Percentiles rank a stretch among this genome's conserved stretches.
phyloP scores from a whole-genome alignment of 2,113 vertebrate genomes.

The Trichomycterus rosablanca region DNA sequence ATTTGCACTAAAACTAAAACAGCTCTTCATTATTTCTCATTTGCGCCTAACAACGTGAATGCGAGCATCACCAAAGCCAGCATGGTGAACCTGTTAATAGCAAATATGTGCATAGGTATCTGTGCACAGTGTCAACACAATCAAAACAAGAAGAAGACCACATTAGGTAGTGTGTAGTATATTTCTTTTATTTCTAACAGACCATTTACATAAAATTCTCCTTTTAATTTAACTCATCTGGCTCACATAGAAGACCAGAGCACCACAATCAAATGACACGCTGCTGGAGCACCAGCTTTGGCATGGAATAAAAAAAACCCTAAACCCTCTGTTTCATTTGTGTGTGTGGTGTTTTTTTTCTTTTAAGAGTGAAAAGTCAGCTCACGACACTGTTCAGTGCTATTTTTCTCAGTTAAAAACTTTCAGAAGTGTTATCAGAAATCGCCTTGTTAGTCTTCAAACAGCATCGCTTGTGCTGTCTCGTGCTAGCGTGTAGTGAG shows the following conservation, averaged over 20 bases:
- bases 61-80: background rate
- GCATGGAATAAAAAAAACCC: constrained; percentile 67
- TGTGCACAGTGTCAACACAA: background rate
- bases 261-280: constrained; percentile 62
- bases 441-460: constrained; percentile 59
- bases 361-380: constrained; percentile 67
- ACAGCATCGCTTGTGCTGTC: constrained; percentile 46
- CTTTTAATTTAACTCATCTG: constrained; percentile 77
- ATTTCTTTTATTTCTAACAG: constrained; percentile 74
- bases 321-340: constrained; percentile 38
- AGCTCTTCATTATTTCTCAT: background rate
- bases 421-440: constrained; percentile 58
- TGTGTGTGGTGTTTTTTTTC: constrained; percentile 6
- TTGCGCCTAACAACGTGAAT: background rate
- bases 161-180: constrained; percentile 46
- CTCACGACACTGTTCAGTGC: constrained; percentile 69
- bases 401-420: constrained; percentile 51
- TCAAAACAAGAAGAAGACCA: constrained; percentile 23
- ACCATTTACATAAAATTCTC: constrained; percentile 76
- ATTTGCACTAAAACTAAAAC: constrained; percentile 17
- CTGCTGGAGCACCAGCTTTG: constrained; percentile 80
- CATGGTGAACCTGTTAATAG: background rate
- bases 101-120: background rate
- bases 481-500: constrained; percentile 60
- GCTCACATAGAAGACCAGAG: constrained; percentile 35